A percentile compares a stretch with the other conserved stretches of the same genome.
These are phyloP conservation scores for Rachycentron canadum DNA, from an alignment of 2,797 vertebrate genomes.

Conservation along the genomic window DNA sequence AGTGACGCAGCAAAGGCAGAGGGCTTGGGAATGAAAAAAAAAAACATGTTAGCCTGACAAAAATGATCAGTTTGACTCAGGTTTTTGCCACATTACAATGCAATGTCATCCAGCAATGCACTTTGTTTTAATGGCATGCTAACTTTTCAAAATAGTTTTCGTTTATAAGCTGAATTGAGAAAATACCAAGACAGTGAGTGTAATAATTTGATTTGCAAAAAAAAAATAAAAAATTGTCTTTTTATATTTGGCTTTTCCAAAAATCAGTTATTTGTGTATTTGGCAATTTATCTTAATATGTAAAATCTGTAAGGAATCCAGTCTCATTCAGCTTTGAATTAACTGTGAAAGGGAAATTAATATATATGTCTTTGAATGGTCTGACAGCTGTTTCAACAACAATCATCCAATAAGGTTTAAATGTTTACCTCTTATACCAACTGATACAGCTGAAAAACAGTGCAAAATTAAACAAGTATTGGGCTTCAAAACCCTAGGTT, in stretches of 20 bases:
- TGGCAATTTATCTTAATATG: background rate
- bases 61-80: background rate
- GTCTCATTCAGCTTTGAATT: background rate
- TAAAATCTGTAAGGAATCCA: slow-evolving; percentile 1
- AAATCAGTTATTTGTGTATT: background rate
- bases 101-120: background rate
- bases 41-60: background rate
- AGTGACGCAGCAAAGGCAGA: slow-evolving; percentile 7
- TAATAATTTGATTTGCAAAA: background rate
- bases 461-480: background rate
- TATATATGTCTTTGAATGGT: background rate
- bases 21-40: background rate
- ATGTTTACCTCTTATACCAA: background rate
- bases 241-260: background rate
- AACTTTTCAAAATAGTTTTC: background rate
- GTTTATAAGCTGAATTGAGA: background rate
- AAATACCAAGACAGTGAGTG: background rate
- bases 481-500: background rate
- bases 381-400: background rate
- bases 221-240: background rate
- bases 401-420: background rate
- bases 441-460: background rate
- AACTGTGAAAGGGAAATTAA: background rate
- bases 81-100: background rate
- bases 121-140: background rate